phyloP scores from a whole-genome alignment of 2,113 vertebrate genomes.

The Collichthys lucidus region DNA sequence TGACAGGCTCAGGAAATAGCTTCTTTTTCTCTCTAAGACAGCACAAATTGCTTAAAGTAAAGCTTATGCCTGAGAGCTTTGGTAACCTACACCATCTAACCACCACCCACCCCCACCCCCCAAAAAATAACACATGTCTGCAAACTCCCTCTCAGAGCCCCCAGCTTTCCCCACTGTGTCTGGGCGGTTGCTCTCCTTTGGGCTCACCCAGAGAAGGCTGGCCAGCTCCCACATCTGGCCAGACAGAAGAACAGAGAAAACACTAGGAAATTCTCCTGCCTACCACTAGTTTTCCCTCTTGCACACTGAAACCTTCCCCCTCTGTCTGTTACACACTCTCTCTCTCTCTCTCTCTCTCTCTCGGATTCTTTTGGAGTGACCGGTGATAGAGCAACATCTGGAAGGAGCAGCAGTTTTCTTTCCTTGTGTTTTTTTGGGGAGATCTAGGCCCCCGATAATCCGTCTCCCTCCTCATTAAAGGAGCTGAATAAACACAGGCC shows the following conservation, averaged over 20 bases:
- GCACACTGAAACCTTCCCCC: conserved; percentile 50
- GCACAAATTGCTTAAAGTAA: conserved; percentile 77
- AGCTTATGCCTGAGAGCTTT: conserved; percentile 67
- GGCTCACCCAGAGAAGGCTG: conserved; percentile 51
- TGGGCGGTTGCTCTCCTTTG: conserved; percentile 63
- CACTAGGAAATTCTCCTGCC: conserved; percentile 68
- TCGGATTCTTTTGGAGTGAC: conserved; percentile 78
- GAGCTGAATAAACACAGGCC: conserved; percentile 88
- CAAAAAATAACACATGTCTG: conserved; percentile 67
- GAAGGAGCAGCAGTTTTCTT: conserved; percentile 83
- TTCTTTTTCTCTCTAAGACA: conserved; percentile 72
- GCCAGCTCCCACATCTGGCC: conserved; percentile 80
- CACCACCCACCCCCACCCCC: not conserved
- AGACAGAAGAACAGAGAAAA: conserved; percentile 74
- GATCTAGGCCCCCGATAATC: conserved; percentile 86
- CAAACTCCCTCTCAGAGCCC: conserved; percentile 58
- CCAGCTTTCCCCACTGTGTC: conserved; percentile 57
- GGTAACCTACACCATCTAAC: conserved; percentile 68
- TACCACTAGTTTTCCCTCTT: conserved; percentile 66
- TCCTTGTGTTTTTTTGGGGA: conserved; percentile 76
- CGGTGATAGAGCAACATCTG: conserved; percentile 84
- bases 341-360: conserved; percentile 28
- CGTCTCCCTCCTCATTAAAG: conserved; percentile 87
- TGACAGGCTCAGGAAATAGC: conserved; percentile 76
- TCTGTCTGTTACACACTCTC: conserved; percentile 27